These are phyloP conservation scores for Falco cherrug DNA, from an alignment of 2,797 vertebrate genomes.

Conservation along the genomic window DNA sequence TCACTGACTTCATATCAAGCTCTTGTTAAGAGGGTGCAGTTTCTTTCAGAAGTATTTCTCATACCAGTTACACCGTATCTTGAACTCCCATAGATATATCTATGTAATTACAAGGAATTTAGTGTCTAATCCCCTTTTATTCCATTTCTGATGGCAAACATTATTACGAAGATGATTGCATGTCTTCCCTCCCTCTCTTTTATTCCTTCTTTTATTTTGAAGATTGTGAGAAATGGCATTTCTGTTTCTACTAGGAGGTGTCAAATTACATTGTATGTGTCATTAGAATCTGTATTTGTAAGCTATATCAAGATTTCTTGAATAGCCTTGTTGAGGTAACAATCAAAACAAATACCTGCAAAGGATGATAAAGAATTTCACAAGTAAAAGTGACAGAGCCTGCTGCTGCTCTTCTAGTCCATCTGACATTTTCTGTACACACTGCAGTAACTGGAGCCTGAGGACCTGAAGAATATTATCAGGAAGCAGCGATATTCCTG, in stretches of 20 bases:
- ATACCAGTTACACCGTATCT: neutral
- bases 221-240: neutral
- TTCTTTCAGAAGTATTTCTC: neutral
- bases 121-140: neutral
- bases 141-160: neutral
- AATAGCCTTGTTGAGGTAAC: neutral
- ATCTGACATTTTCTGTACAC: slow-evolving; percentile 94
- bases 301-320: neutral
- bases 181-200: neutral
- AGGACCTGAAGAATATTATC: slow-evolving; percentile 97
- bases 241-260: neutral
- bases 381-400: slow-evolving; percentile 87
- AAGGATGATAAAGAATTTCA: slow-evolving; percentile 96
- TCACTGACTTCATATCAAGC: neutral
- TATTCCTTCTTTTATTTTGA: neutral
- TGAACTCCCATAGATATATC: neutral
- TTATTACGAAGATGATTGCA: neutral
- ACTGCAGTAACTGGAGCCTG: slow-evolving; percentile 92
- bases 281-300: neutral
- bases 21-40: neutral
- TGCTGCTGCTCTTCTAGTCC: slow-evolving; percentile 95
- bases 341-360: slow-evolving; percentile 84
- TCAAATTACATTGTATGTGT: neutral
- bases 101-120: neutral
- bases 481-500: slow-evolving; percentile 92